phyloP scores from a whole-genome alignment of 1,140 invertebrate genomes.

The Musca domestica region DNA sequence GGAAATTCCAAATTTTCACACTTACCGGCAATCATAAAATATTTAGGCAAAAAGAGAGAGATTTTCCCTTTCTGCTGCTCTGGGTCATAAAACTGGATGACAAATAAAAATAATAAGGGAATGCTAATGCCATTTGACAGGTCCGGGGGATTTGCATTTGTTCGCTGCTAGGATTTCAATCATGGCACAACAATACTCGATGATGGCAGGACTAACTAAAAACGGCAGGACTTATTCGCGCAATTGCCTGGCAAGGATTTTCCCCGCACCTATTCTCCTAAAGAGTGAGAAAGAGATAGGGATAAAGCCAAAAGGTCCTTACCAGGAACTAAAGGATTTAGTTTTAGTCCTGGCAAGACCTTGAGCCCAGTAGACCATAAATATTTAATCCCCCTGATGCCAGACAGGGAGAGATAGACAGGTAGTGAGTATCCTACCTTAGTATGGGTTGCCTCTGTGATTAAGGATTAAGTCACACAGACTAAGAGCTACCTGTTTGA shows the following conservation, averaged over 20 bases:
- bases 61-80: too few species aligned
- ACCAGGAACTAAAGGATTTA: constrained; percentile 6
- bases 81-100: background rate
- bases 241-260: constrained; percentile 3
- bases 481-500: constrained; percentile 1
- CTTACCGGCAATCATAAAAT: background rate
- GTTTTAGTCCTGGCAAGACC: too few species aligned
- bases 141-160: background rate
- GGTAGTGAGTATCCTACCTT: too few species aligned
- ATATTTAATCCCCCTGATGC: background rate
- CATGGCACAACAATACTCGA: too few species aligned
- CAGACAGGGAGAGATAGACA: too few species aligned
- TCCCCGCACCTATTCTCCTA: background rate
- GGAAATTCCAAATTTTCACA: constrained; percentile 6
- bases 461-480: constrained; percentile 3
- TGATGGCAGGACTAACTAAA: too few species aligned
- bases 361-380: background rate
- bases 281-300: background rate
- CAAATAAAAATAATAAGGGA: background rate
- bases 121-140: constrained; percentile 9
- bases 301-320: background rate
- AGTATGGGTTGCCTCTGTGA: too few species aligned
- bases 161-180: too few species aligned
- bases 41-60: background rate
- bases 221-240: background rate